Percentiles rank a stretch among this genome's conserved stretches.
These are phyloP conservation scores for Aegypius monachus DNA, from an alignment of 2,113 vertebrate genomes.

Conservation along the genomic window DNA sequence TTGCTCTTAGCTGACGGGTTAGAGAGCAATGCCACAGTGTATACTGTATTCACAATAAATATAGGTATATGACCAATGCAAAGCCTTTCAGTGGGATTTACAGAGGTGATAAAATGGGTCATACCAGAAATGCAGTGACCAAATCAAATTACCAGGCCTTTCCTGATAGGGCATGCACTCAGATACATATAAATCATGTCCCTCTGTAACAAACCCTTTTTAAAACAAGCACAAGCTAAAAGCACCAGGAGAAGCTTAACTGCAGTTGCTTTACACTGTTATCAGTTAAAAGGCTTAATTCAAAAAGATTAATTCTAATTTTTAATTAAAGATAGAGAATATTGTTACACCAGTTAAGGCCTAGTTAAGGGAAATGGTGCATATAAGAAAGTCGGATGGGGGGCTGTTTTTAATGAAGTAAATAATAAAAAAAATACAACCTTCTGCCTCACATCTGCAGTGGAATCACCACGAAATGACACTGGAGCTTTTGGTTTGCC, in stretches of 20 bases:
- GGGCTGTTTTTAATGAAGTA: background rate
- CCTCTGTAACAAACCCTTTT: background rate
- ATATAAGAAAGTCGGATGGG: background rate
- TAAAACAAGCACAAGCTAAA: background rate
- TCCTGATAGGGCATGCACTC: background rate
- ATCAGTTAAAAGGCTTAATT: slow-evolving; percentile 14
- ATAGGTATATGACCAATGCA: background rate
- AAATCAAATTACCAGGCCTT: slow-evolving; percentile 16
- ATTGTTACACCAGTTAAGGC: background rate
- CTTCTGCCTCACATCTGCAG: background rate
- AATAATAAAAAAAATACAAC: background rate
- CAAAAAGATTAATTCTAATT: background rate
- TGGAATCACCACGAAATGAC: slow-evolving; percentile 3
- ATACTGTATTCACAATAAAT: background rate
- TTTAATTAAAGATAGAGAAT: slow-evolving; percentile 52
- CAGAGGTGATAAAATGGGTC: slow-evolving; percentile 38
- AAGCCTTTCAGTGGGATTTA: slow-evolving; percentile 29
- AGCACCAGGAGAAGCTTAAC: background rate
- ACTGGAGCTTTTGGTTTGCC: background rate
- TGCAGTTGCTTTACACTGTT: background rate
- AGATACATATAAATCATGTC: background rate
- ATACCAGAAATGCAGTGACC: slow-evolving; percentile 8
- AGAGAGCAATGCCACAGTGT: background rate
- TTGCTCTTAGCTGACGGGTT: background rate
- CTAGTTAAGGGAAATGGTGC: background rate